phyloP scores from a whole-genome alignment of 2,797 vertebrate species.

The Tapera naevia region DNA sequence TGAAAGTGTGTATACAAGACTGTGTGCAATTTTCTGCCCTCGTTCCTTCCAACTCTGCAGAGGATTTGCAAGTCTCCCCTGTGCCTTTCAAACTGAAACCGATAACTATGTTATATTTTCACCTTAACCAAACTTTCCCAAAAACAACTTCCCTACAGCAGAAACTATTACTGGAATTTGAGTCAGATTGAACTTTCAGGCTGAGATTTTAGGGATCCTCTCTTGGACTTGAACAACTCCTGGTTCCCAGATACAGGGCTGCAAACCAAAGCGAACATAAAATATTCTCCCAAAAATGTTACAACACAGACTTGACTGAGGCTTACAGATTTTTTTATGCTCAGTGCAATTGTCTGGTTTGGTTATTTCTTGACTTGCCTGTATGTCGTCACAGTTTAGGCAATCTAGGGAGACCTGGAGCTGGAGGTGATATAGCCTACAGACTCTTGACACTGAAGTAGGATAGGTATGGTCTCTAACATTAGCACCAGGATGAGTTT shows the following conservation, averaged over 20 bases:
- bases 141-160: not conserved
- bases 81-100: conserved; percentile 15
- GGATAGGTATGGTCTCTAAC: not conserved
- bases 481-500: not conserved
- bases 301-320: not conserved
- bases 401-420: not conserved
- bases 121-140: not conserved
- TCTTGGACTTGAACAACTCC: not conserved
- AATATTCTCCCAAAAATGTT: not conserved
- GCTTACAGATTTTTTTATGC: not conserved
- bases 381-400: not conserved
- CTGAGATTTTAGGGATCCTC: conserved; percentile 17
- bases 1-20: not conserved
- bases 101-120: not conserved
- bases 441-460: not conserved
- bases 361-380: not conserved
- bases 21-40: not conserved
- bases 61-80: not conserved
- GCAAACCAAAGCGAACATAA: not conserved
- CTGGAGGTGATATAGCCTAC: not conserved
- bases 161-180: conserved; percentile 46
- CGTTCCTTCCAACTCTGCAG: not conserved
- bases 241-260: not conserved
- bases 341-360: not conserved
- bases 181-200: conserved; percentile 41